phyloP scores from a whole-genome alignment of 2,888 invertebrate genomes.

The Silvanus unidentatus region DNA sequence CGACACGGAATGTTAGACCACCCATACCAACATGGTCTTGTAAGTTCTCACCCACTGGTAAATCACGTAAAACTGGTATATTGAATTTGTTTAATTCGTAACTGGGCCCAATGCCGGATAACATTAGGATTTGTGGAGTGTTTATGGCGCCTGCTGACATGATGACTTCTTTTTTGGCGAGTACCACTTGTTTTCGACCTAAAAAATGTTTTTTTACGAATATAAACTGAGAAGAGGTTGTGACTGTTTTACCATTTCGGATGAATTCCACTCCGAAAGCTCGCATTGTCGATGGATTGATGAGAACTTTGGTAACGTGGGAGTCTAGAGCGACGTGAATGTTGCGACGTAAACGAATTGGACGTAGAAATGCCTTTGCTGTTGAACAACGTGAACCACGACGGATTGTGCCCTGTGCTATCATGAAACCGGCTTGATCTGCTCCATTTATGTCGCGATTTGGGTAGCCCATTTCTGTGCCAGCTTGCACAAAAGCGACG shows the following conservation, averaged over 20 bases:
- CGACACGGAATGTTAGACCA: conserved; percentile 62
- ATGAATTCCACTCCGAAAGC: conserved; percentile 77
- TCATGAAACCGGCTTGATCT: conserved; percentile 73
- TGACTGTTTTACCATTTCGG: conserved; percentile 51
- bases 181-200: conserved; percentile 59
- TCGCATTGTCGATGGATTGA: conserved; percentile 67
- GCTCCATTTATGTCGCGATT: conserved; percentile 79
- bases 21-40: conserved; percentile 88
- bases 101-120: conserved; percentile 65
- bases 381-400: conserved; percentile 80
- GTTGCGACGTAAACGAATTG: conserved; percentile 68
- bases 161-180: conserved; percentile 78
- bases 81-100: conserved; percentile 64
- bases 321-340: conserved; percentile 76
- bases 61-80: conserved; percentile 68
- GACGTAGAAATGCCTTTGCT: conserved; percentile 79
- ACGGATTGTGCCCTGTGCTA: conserved; percentile 79
- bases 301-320: conserved; percentile 69
- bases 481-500: conserved; percentile 76
- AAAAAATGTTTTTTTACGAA: conserved; percentile 5
- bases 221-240: background rate
- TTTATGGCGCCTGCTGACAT: conserved; percentile 88
- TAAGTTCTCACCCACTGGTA: conserved; percentile 73
- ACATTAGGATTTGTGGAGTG: conserved; percentile 84
- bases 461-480: conserved; percentile 75